These are phyloP conservation scores for Hycleus cichorii DNA, from an alignment of 1,140 invertebrate genomes.

Conservation along the genomic window DNA sequence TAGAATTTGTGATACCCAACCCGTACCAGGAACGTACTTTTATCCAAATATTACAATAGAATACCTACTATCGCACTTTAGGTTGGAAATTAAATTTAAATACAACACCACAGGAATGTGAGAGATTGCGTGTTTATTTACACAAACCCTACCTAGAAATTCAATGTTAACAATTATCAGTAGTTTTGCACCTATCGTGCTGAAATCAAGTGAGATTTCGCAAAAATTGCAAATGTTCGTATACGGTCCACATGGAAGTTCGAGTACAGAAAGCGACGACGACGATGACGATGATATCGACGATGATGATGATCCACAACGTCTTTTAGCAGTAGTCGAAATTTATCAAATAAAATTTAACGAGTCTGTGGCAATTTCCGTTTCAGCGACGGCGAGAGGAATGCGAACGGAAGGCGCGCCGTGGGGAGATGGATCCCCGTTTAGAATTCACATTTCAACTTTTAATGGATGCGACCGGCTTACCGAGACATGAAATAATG, in stretches of 20 bases:
- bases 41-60: background rate
- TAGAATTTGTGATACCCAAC: constrained; percentile 7
- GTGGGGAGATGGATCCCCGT: constrained; percentile 82
- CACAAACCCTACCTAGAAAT: constrained; percentile 1
- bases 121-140: constrained; percentile 17
- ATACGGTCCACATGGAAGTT: constrained; percentile 19
- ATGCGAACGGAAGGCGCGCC: constrained; percentile 78
- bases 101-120: constrained; percentile 16
- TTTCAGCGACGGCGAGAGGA: constrained; percentile 74
- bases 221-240: constrained; percentile 27
- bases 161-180: background rate
- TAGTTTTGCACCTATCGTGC: background rate
- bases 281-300: constrained; percentile 8
- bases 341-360: background rate
- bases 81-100: constrained; percentile 7
- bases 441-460: constrained; percentile 83
- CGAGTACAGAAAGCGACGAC: constrained; percentile 15
- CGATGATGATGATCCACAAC: constrained; percentile 25
- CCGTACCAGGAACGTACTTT: constrained; percentile 23
- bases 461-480: constrained; percentile 70
- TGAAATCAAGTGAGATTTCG: background rate
- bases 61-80: constrained; percentile 21
- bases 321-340: constrained; percentile 24
- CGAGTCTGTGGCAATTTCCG: background rate
- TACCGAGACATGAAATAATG: constrained; percentile 76